Conservation (phyloP, 2,888 invertebrate species). For the Timandra comae region DNA sequence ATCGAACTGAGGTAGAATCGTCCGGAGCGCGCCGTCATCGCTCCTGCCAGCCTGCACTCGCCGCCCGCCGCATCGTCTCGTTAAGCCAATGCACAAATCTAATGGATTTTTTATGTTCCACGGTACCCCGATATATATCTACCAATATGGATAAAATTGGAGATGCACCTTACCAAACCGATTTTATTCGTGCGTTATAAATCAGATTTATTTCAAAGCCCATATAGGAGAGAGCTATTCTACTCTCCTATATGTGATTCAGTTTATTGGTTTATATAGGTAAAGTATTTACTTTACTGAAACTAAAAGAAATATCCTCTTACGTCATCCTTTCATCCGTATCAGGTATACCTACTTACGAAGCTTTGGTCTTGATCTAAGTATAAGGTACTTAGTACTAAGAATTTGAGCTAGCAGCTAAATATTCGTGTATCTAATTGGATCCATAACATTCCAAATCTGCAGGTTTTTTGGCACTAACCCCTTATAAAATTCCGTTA, state of each 20-base stretch:
- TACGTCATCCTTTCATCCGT: no score
- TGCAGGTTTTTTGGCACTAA: no score
- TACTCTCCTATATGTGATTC: no score
- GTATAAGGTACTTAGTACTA: no score
- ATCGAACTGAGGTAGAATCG: constrained; percentile 42
- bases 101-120: constrained; percentile 63
- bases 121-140: constrained; percentile 29
- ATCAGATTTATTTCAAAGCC: constrained; percentile 34
- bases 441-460: no score
- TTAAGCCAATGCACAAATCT: constrained; percentile 56
- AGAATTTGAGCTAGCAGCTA: no score
- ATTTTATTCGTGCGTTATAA: constrained; percentile 34
- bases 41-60: constrained; percentile 15
- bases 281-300: no score
- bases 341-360: constrained; percentile 19
- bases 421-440: no score
- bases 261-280: no score
- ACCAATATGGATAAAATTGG: constrained; percentile 50
- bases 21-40: constrained; percentile 12
- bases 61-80: constrained; percentile 27
- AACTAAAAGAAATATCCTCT: no score
- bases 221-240: constrained; percentile 8
- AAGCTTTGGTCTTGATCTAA: no score
- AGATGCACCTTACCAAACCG: constrained; percentile 53
- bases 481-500: no score